Evolutionary conservation across 2,113 vertebrate genomes (phyloP).

Genomic region (Tychaedon coryphoeus): DNA sequence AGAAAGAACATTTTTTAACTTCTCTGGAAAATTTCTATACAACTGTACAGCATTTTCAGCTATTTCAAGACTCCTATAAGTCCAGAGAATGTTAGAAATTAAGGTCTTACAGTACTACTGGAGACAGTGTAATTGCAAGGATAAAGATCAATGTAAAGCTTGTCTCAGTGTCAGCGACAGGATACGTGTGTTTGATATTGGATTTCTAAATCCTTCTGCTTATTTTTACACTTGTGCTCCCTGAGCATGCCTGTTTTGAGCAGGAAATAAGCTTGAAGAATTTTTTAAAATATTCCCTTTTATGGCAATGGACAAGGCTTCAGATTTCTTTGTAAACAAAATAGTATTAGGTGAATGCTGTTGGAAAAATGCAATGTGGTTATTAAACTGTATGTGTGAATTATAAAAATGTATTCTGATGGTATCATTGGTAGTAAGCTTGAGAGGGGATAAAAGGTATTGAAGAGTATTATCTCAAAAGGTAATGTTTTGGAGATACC

Average conservation of each 20-base stretch:
- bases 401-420: not conserved
- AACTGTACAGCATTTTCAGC: not conserved
- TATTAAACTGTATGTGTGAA: too few relatives aligned
- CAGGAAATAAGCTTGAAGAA: not conserved
- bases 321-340: not conserved
- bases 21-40: not conserved
- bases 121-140: not conserved
- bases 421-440: not conserved
- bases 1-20: not conserved
- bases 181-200: not conserved
- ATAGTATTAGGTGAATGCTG: not conserved
- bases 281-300: not conserved
- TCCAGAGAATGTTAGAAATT: not conserved
- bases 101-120: not conserved
- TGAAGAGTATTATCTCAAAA: not conserved
- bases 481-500: not conserved
- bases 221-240: not conserved
- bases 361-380: not conserved
- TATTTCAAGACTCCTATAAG: not conserved
- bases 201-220: not conserved
- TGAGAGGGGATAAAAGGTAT: not conserved
- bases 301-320: not conserved
- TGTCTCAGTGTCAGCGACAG: not conserved
- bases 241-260: not conserved
- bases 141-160: not conserved